These are phyloP conservation scores for Corythaixoides concolor DNA, from an alignment of 2,113 vertebrate genomes.

Conservation along the genomic window DNA sequence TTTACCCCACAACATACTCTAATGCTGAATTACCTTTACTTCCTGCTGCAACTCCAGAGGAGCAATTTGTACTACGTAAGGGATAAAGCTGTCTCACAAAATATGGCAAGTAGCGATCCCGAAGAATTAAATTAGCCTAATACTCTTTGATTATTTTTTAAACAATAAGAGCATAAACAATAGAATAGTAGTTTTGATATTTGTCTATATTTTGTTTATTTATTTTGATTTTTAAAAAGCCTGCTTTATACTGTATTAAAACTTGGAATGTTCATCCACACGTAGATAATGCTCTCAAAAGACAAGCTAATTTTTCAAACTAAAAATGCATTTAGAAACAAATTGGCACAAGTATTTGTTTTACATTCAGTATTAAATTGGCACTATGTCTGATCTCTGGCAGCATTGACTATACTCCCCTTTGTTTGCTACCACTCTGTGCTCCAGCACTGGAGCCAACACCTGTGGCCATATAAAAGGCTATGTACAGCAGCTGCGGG, in stretches of 20 bases:
- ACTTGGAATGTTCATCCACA: slow-evolving; percentile 40
- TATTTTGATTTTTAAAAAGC: slow-evolving; percentile 41
- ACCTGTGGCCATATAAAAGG: slow-evolving; percentile 79
- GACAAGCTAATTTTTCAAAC: slow-evolving; percentile 75
- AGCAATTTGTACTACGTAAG: background rate
- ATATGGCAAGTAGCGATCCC: background rate
- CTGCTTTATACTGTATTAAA: slow-evolving; percentile 35
- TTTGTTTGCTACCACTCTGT: slow-evolving; percentile 67
- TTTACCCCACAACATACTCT: background rate
- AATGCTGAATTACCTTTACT: background rate
- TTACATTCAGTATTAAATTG: slow-evolving; percentile 77
- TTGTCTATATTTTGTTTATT: background rate
- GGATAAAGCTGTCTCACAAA: background rate
- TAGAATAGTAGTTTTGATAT: background rate
- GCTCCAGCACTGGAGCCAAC: slow-evolving; percentile 69
- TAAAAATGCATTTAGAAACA: slow-evolving; percentile 74
- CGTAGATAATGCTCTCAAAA: slow-evolving; percentile 56
- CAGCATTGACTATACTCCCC: slow-evolving; percentile 68
- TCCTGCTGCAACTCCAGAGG: background rate
- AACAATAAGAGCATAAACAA: background rate
- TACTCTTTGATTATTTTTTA: background rate
- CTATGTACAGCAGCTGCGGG: slow-evolving; percentile 71
- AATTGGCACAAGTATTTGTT: slow-evolving; percentile 68
- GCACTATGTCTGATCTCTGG: slow-evolving; percentile 71
- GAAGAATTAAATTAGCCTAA: background rate